Evolutionary conservation across 1,140 invertebrate species (phyloP), one percentile per base, ranked within the genome.

Genomic region (Eriocheir sinensis): DNA sequence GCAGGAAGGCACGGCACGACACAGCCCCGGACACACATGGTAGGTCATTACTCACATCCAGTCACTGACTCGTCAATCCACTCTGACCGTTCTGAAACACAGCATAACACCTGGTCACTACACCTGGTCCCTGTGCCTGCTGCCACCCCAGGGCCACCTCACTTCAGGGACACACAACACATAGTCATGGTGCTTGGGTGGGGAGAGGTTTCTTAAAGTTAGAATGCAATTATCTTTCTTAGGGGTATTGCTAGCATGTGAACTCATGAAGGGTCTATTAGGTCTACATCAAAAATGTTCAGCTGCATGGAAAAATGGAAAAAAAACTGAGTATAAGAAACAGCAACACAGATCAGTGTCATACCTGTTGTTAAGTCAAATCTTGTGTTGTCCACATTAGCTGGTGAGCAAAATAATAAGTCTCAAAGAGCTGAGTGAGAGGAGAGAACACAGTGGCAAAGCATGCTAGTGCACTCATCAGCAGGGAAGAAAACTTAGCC

Each of bases 1-100:
- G 60, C 60, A 72, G 60, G 60, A 72, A 72, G 60, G 60, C 60
- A 72, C 60, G n/a, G 60, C 60, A 72, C n/a, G 60, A 72, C 48
- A 53, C 21, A 53, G 48, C 44, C n/a, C 41, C 36, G 36, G 44
- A 72, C 80, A 81, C 89, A 80, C 80, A 89, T 80, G 36, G 38
- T 30, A 53, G 86, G 36, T 91, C 48, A 53, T 89, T 94, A 94
- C 94, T 94, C 94, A 94, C 94, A 94, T 94, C 94, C 94, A 94
- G 89, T 91, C 80, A 94, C 89, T 83, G 94, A 94, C 79, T 94
- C 94, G 89, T 94, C 94, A 94, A 94, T 94, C 94, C 94, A 86
- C 94, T 94, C 94, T 91, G 94, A 91, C 44, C 94, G 94, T 53
- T 94, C 94, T 94, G 94, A 94, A 94, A 94, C 89, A 94, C 90